Conservation (phyloP, 2,888 invertebrate species). For the Patella depressa region DNA sequence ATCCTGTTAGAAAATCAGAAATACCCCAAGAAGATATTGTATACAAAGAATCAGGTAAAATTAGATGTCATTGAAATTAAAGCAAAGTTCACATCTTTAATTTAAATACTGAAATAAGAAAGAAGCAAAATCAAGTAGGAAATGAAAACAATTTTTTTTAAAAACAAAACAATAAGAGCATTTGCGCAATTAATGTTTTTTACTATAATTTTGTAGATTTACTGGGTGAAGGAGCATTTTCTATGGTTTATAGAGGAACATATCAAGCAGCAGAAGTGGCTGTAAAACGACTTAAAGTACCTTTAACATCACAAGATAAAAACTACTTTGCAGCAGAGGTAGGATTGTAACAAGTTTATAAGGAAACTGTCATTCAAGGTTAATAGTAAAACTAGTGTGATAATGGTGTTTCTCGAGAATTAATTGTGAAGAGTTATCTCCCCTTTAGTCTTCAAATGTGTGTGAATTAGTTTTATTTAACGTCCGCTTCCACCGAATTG, state of each 20-base stretch:
- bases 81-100: too few relatives aligned
- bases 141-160: too few relatives aligned
- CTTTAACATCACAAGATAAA: conserved; percentile 59
- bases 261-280: conserved; percentile 66
- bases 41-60: conserved; percentile 51
- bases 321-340: conserved; percentile 68
- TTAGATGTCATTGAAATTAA: background rate
- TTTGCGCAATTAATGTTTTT: background rate
- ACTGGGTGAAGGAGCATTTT: conserved; percentile 64
- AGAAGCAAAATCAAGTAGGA: too few relatives aligned
- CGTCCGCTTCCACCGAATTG: too few relatives aligned
- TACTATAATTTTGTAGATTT: conserved; percentile 34
- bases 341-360: background rate
- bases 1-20: conserved; percentile 57
- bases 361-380: too few relatives aligned
- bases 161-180: too few relatives aligned
- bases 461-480: too few relatives aligned
- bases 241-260: conserved; percentile 59
- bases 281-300: conserved; percentile 60
- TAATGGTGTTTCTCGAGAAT: too few relatives aligned
- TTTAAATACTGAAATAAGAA: too few relatives aligned
- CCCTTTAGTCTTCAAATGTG: too few relatives aligned
- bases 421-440: too few relatives aligned
- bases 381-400: too few relatives aligned
- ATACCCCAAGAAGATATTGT: conserved; percentile 51